Evolutionary conservation across 2,888 invertebrate species (phyloP).

Genomic region (Drosophila mayaguana): DNA sequence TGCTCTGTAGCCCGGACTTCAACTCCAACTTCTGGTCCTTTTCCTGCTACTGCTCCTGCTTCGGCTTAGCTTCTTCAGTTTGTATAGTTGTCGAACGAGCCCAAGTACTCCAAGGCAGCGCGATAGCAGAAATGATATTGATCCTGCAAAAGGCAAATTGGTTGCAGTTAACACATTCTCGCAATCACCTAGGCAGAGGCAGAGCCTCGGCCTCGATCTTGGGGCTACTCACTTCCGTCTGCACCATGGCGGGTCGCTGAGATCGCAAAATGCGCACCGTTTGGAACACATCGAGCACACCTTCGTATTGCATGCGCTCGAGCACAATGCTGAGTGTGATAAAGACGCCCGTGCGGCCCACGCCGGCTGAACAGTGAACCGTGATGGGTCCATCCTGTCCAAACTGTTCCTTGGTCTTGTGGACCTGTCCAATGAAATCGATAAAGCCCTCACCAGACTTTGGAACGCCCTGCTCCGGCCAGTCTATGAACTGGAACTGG

Average conservation of each 20-base stretch:
- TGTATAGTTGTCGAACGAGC: conserved; percentile 98
- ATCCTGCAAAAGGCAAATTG: conserved; percentile 88
- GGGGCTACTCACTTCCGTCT: conserved; percentile 93
- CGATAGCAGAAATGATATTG: conserved; percentile 99
- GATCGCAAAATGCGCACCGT: conserved; percentile 99
- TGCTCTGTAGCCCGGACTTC: conserved; percentile 41
- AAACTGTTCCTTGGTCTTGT: conserved; percentile 99
- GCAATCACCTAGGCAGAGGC: neutral
- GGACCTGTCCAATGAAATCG: conserved; percentile 99
- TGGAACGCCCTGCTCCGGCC: conserved; percentile 98
- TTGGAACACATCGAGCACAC: conserved; percentile 99
- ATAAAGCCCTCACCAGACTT: conserved; percentile 99
- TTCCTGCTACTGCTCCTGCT: neutral
- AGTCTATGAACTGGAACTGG: conserved; percentile 98
- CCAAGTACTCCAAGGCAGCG: conserved; percentile 98
- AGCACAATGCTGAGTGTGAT: conserved; percentile 98
- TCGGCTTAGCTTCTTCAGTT: conserved; percentile 87
- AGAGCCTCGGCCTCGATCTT: neutral
- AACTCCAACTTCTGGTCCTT: conserved; percentile 10
- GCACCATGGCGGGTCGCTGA: conserved; percentile 99
- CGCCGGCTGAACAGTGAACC: conserved; percentile 99
- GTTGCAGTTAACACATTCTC: neutral
- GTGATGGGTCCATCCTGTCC: conserved; percentile 99
- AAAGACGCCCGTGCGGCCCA: conserved; percentile 99
- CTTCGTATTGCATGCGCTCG: conserved; percentile 99